Percentiles rank a stretch among this genome's conserved stretches.
phyloP scores from a whole-genome alignment of 2,888 invertebrate genomes.

The Agonopterix arenella region DNA sequence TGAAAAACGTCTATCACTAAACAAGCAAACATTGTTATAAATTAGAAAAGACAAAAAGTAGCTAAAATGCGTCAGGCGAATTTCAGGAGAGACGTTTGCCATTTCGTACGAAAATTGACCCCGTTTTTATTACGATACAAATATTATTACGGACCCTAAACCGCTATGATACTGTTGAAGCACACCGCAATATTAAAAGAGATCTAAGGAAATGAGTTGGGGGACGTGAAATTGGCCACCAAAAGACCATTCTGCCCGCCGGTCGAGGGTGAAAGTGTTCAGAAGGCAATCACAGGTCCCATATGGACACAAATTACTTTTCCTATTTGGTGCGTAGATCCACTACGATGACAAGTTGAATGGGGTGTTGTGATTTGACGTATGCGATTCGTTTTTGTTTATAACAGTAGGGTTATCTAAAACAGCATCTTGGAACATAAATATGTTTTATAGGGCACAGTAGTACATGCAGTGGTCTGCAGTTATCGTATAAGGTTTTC shows the following conservation, averaged over 20 bases:
- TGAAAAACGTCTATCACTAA: too few species aligned
- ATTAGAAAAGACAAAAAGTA: background rate
- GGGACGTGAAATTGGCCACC: constrained; percentile 52
- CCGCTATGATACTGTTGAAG: constrained; percentile 22
- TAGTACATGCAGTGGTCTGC: too few species aligned
- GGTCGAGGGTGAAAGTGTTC: constrained; percentile 57
- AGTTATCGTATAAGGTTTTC: too few species aligned
- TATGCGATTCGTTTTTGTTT: constrained; percentile 21
- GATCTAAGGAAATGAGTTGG: constrained; percentile 55
- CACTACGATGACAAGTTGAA: constrained; percentile 63
- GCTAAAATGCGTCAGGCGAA: background rate
- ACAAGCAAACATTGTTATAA: too few species aligned
- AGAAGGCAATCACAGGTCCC: constrained; percentile 72
- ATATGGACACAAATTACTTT: constrained; percentile 76
- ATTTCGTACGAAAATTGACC: constrained; percentile 13
- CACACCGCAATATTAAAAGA: constrained; percentile 47
- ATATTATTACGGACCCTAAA: constrained; percentile 21
- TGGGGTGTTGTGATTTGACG: constrained; percentile 46
- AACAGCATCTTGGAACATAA: background rate
- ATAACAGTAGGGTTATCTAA: background rate
- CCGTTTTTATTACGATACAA: constrained; percentile 23
- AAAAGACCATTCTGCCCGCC: constrained; percentile 50
- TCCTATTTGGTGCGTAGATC: constrained; percentile 52
- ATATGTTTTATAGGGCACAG: too few species aligned
- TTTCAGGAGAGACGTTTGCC: too few species aligned